Evolutionary conservation across 2,797 vertebrate species (phyloP).

Genomic region (Gobionotothen gibberifrons): DNA sequence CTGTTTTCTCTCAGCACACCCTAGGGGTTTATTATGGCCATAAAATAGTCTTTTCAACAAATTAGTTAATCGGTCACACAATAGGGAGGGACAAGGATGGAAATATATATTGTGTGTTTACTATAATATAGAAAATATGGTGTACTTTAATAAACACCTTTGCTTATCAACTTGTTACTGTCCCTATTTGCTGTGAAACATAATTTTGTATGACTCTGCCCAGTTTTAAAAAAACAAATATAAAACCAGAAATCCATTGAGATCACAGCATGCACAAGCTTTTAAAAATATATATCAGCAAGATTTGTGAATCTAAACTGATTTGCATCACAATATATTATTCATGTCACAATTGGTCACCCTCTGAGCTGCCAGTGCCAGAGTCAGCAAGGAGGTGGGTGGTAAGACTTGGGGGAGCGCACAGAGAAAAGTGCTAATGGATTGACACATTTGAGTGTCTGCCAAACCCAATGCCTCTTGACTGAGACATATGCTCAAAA

Average conservation of each 20-base stretch:
- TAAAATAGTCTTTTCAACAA: slow-evolving; percentile 61
- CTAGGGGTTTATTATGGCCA: slow-evolving; percentile 47
- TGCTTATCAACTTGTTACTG: background rate
- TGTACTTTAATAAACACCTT: background rate
- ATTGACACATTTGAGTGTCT: slow-evolving; percentile 50
- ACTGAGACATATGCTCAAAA: slow-evolving; percentile 71
- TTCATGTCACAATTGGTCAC: slow-evolving; percentile 35
- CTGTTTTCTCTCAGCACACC: slow-evolving; percentile 69
- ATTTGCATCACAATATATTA: slow-evolving; percentile 22
- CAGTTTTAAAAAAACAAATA: background rate
- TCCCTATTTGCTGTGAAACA: slow-evolving; percentile 1
- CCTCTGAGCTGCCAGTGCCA: slow-evolving; percentile 20
- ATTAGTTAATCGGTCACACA: slow-evolving; percentile 71
- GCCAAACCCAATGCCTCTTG: slow-evolving; percentile 49
- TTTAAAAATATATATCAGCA: background rate
- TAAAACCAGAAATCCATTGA: background rate
- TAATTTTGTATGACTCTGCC: background rate
- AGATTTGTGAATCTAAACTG: slow-evolving; percentile 13
- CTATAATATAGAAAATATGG: background rate
- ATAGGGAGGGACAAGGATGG: slow-evolving; percentile 25
- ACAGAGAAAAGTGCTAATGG: slow-evolving; percentile 69
- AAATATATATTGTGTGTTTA: background rate
- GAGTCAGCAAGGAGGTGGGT: slow-evolving; percentile 29
- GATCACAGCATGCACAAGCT: background rate
- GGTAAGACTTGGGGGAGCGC: slow-evolving; percentile 41